Evolutionary conservation across 2,797 vertebrate species (phyloP), one percentile per base, ranked within the genome.

Genomic region (Novumbra hubbsi): DNA sequence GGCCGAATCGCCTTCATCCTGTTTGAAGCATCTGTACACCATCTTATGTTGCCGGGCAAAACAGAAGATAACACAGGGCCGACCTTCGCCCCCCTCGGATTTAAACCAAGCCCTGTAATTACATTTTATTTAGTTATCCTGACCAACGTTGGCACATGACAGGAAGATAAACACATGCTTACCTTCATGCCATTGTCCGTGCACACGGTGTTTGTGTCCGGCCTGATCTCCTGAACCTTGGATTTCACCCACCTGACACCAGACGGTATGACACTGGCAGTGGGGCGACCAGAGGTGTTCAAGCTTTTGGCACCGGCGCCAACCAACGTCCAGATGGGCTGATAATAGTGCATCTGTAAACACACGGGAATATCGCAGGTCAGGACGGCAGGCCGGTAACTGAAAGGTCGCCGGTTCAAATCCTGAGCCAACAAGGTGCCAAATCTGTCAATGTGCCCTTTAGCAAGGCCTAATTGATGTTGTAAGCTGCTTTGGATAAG

Each of bases 251-350:
- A 97, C 62, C 93, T 93, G 19, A 99, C 95, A 21, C 97, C 97
- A 21, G 93, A 89, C 0, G 98, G 98, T 30, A 99, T 92, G 12
- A 98, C 87, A 0, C 91, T 96, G 0, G 79, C 90, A 1, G 92
- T 99, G 14, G 95, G 57, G 0, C 95, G 95, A 0, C 89, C 93
- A 0, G 96, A 98, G 0, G 86, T 82, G 5, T 83, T 84, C 14
- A 96, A 2, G 5, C 76, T 90, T 87, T 99, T 99, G 48, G 96
- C 96, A 12, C 98, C 98, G 15, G 95, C 98, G 0, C 98, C 98
- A 66, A 98, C 98, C 69, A 99, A 87, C 0, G 98, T 99, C 98
- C 98, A 99, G 66, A 99, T 88, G 0, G 98, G 98, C 89, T 99
- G 98, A 84, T 99, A 99, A 84, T 97, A 99, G 82, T 99, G 98